Percentiles rank a stretch among this genome's conserved stretches.
These are phyloP conservation scores for Sternarchorhynchus goeldii DNA, from an alignment of 2,797 vertebrate species.

Conservation along the genomic window DNA sequence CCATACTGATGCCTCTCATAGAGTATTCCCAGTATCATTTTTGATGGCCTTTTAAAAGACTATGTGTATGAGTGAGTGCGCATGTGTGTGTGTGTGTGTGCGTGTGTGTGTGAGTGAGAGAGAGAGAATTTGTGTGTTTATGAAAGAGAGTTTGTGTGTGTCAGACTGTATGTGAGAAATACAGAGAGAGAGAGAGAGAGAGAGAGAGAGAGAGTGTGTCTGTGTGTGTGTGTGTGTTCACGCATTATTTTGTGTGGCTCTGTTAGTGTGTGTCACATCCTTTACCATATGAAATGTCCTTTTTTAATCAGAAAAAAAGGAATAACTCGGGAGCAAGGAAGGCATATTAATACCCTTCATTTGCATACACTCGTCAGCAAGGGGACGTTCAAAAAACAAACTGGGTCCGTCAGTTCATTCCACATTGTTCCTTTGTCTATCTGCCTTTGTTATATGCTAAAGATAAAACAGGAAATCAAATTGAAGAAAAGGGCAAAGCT, in stretches of 20 bases:
- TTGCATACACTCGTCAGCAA: slow-evolving; percentile 82
- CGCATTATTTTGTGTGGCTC: slow-evolving; percentile 46
- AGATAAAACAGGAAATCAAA: slow-evolving; percentile 84
- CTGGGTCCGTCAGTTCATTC: slow-evolving; percentile 82
- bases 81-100: slow-evolving; percentile 45
- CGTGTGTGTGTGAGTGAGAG: background rate
- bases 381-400: slow-evolving; percentile 78
- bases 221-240: slow-evolving; percentile 25
- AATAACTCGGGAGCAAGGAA: slow-evolving; percentile 81
- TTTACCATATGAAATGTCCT: slow-evolving; percentile 78
- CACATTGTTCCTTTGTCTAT: slow-evolving; percentile 83
- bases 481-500: slow-evolving; percentile 81
- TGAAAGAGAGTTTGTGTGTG: slow-evolving; percentile 14
- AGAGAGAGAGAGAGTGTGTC: slow-evolving; percentile 21
- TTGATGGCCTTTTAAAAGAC: slow-evolving; percentile 68
- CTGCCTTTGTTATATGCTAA: slow-evolving; percentile 84
- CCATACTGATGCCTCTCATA: slow-evolving; percentile 60
- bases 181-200: slow-evolving; percentile 2
- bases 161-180: background rate
- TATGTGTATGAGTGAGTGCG: slow-evolving; percentile 36
- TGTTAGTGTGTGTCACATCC: slow-evolving; percentile 67
- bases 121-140: slow-evolving; percentile 38
- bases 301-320: slow-evolving; percentile 81
- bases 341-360: slow-evolving; percentile 82
- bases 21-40: slow-evolving; percentile 58